phyloP scores from a whole-genome alignment of 2,797 vertebrate species.

The Semotilus atromaculatus region DNA sequence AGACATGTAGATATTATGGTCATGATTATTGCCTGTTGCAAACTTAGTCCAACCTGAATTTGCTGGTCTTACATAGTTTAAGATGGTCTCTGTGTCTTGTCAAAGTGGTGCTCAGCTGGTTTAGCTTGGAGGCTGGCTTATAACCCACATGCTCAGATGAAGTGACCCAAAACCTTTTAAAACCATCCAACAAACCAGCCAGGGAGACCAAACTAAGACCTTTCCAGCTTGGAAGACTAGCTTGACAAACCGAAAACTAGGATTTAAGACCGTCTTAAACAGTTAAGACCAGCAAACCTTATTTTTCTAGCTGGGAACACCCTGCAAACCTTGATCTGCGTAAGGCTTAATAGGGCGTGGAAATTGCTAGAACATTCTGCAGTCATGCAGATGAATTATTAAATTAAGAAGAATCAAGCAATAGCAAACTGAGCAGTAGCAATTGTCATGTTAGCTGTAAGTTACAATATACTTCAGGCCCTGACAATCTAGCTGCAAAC shows the following conservation, averaged over 20 bases:
- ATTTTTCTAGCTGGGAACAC: background rate
- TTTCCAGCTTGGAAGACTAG: background rate
- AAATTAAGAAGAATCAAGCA: background rate
- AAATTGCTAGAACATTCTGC: background rate
- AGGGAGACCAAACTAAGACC: background rate
- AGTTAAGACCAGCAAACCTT: background rate
- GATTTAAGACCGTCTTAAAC: background rate
- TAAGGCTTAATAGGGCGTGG: no score
- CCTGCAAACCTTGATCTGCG: background rate
- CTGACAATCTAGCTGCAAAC: conserved; percentile 1
- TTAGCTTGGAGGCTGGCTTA: background rate
- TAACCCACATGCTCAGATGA: background rate
- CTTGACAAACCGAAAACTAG: background rate
- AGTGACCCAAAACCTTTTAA: background rate
- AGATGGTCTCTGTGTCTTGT: background rate
- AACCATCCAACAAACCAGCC: background rate
- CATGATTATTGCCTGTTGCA: background rate
- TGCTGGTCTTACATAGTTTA: background rate
- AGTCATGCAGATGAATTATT: background rate
- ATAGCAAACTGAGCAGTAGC: background rate
- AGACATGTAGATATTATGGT: background rate
- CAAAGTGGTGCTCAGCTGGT: background rate
- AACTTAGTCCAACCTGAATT: background rate
- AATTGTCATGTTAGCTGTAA: conserved; percentile 2
- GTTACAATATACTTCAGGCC: conserved; percentile 19